Evolutionary conservation across 2,113 vertebrate genomes (phyloP), one percentile per base, ranked within the genome.

Genomic region (Dascyllus trimaculatus): DNA sequence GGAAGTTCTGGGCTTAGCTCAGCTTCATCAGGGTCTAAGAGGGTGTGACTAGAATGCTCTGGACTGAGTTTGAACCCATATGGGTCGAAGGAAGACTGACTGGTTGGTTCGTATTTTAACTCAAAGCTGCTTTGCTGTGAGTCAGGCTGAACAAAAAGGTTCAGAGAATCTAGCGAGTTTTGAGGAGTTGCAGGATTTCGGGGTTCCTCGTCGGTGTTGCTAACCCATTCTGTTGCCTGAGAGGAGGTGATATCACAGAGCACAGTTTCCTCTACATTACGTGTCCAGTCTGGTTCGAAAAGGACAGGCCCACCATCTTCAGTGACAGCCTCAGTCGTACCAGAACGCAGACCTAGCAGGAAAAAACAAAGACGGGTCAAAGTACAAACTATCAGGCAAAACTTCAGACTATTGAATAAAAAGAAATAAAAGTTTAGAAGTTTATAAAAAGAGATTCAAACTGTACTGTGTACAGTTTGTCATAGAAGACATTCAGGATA

Each of bases 61-160:
- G 93, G 93, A 70, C 92, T 93, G n/a, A 94, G 90, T 81, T 94
- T 94, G n/a, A 94, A 94, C 11, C 93, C 93, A 3, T 94, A 94
- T 13, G 92, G 92, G 60, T 94, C 93, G 38, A 87, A 94, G 58
- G 85, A 94, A 65, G 92, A 85, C 70, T 90, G 91, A 68, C 82
- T 81, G 15, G 51, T 66, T 11, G 66, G 38, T 71, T 88, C 84
- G 59, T 86, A 93, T 82, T 63, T 85, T 24, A 92, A 17, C 8
- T 92, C 91, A 73, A 87, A 90, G 70, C 73, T 69, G 17, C 72
- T 73, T 25, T 85, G 61, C 38, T 82, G 69, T 1, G 61, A 85
- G 35, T 83, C 82, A 0, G 75, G 43, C 21, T 82, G 78, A 18
- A 32, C 62, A 5, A 53, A 63, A 35, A 56, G 18, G 38, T 75